These are phyloP conservation scores for Oxygymnocypris stewartii DNA, from an alignment of 2,113 vertebrate genomes.

Conservation along the genomic window DNA sequence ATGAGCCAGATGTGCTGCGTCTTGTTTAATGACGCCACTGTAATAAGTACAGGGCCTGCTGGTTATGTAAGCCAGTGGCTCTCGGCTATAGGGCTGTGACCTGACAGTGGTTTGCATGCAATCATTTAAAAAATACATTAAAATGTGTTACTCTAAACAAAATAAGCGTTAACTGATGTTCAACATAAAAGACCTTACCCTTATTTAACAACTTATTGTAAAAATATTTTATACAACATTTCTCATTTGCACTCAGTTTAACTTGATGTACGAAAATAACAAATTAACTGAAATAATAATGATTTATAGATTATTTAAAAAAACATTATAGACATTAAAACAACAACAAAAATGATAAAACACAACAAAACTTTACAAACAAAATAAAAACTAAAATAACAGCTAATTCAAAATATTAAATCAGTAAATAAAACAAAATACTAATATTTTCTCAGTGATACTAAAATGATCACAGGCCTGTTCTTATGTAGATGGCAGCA, in stretches of 20 bases:
- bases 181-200: not conserved
- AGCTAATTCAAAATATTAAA: no score
- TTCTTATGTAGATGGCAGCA: not conserved
- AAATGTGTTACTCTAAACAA: not conserved
- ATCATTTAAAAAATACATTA: not conserved
- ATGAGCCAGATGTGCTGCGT: conserved; percentile 44
- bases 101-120: not conserved
- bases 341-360: no score
- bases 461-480: not conserved
- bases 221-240: not conserved
- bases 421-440: no score
- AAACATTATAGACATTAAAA: not conserved
- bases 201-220: not conserved
- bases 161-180: not conserved
- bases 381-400: no score
- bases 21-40: conserved; percentile 40
- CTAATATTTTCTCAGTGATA: not conserved
- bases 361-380: no score
- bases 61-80: conserved; percentile 18
- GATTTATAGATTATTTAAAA: not conserved
- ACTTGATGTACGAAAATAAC: not conserved
- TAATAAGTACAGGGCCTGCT: conserved; percentile 22
- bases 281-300: not conserved
- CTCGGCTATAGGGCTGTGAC: not conserved
- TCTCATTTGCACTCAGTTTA: not conserved